Evolutionary conservation across 2,113 vertebrate species (phyloP).

Genomic region (Willisornis vidua): DNA sequence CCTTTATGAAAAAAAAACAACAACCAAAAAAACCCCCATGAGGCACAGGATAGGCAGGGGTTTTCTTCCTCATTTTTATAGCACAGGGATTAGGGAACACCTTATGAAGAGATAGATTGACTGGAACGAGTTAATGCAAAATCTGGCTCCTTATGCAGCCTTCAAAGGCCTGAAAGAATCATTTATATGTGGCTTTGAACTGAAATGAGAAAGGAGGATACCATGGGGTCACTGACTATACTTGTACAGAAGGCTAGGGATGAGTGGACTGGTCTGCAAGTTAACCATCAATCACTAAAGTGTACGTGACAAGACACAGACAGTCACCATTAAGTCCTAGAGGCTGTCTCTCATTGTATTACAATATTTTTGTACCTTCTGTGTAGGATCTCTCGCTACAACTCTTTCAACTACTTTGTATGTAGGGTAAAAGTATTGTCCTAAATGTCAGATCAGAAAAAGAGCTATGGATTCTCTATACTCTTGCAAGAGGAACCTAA

Average conservation of each 20-base stretch:
- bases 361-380: not conserved
- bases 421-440: not conserved
- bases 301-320: accelerated
- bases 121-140: not conserved
- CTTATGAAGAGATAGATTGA: not conserved
- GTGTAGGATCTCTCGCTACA: not conserved
- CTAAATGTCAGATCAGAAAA: not conserved
- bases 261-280: not conserved
- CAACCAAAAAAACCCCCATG: not conserved
- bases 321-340: not conserved
- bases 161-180: not conserved
- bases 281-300: not conserved
- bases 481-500: not conserved
- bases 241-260: not conserved
- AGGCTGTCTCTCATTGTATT: not conserved
- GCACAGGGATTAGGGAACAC: not conserved
- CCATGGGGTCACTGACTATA: not conserved
- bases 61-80: not conserved
- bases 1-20: not conserved
- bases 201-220: not conserved
- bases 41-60: not conserved
- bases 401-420: not conserved
- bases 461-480: not conserved
- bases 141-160: not conserved
- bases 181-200: not conserved